Percentiles rank a stretch among this genome's conserved stretches.
Evolutionary conservation across 2,113 vertebrate species (phyloP).

Genomic region (Sylvilagus bachmani): DNA sequence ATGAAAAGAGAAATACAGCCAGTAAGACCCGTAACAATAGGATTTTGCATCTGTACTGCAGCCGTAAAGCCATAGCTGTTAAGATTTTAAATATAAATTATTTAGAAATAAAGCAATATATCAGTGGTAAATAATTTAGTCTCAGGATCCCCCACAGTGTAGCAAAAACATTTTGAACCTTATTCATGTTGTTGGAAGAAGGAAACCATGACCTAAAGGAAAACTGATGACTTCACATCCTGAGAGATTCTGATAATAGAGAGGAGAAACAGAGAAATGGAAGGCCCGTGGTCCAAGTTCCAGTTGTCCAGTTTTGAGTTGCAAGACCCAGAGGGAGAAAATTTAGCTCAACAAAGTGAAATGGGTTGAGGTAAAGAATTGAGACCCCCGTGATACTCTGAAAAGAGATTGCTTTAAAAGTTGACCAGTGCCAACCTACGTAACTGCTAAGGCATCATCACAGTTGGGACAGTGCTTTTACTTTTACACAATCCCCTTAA

Average conservation of each 20-base stretch:
- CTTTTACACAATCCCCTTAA: neutral
- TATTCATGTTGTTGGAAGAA: neutral
- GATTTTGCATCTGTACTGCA: neutral
- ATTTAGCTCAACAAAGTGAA: neutral
- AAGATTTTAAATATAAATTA: neutral
- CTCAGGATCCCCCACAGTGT: neutral
- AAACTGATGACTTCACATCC: neutral
- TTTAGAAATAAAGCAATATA: neutral
- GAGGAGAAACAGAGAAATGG: neutral
- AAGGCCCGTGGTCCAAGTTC: neutral
- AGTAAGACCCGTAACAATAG: neutral
- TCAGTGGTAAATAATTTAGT: neutral
- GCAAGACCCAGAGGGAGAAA: neutral
- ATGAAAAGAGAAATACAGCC: neutral
- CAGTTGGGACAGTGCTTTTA: neutral
- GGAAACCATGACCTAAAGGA: neutral
- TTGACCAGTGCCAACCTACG: neutral
- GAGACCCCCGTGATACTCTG: neutral
- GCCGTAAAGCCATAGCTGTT: neutral
- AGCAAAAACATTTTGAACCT: neutral
- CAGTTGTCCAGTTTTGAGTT: neutral
- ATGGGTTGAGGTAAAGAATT: neutral
- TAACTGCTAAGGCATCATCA: neutral
- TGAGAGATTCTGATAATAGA: neutral
- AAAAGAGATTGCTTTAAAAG: neutral